phyloP scores from a whole-genome alignment of 2,888 invertebrate species.

The Hyalella azteca region DNA sequence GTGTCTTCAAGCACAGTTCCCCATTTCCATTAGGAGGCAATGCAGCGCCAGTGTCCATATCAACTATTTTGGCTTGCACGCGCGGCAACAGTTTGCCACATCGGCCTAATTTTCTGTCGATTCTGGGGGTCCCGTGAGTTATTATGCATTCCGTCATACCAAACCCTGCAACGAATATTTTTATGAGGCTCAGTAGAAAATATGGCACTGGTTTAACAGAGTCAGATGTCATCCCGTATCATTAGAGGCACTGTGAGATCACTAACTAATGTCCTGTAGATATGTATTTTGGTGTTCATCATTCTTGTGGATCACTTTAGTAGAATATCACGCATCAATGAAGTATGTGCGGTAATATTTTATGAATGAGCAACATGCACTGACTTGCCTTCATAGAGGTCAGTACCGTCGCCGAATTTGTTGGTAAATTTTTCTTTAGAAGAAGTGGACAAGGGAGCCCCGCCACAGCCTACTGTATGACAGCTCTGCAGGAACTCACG shows the following conservation, averaged over 20 bases:
- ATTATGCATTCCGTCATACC: constrained; percentile 75
- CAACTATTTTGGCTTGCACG: constrained; percentile 72
- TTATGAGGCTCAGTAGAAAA: too few species aligned
- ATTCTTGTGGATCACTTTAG: too few species aligned
- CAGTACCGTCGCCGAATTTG: not conserved
- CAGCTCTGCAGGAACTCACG: constrained; percentile 78
- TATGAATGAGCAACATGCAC: too few species aligned
- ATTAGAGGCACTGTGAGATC: too few species aligned
- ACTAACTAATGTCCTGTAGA: too few species aligned
- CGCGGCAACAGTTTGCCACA: constrained; percentile 70
- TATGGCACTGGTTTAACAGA: too few species aligned
- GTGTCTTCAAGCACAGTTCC: constrained; percentile 77
- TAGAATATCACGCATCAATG: too few species aligned
- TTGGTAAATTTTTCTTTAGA: not conserved
- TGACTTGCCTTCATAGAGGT: constrained; percentile 72
- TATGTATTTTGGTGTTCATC: too few species aligned
- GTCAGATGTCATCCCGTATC: too few species aligned
- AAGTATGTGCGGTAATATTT: too few species aligned
- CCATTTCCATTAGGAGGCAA: constrained; percentile 66
- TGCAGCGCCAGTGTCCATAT: constrained; percentile 68
- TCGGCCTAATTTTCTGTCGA: constrained; percentile 60
- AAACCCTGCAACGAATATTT: too few species aligned
- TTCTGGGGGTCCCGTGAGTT: constrained; percentile 62
- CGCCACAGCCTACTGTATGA: constrained; percentile 76
- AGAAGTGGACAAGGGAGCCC: constrained; percentile 78